Percentiles rank a stretch among this genome's conserved stretches.
Conservation (phyloP, 2,888 invertebrate genomes). For the Anaspis maculata region DNA sequence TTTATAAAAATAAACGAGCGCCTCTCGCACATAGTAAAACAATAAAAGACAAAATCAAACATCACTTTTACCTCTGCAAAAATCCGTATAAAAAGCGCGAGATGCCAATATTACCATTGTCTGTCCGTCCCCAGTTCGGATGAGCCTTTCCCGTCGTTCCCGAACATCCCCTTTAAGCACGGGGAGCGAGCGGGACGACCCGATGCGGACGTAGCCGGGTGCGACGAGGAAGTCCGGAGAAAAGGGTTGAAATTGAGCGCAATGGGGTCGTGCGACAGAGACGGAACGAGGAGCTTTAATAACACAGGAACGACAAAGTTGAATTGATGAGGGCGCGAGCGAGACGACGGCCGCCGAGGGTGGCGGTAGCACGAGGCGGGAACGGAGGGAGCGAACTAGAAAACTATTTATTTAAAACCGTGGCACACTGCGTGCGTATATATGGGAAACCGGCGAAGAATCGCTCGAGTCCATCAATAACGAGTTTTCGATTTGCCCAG, state of each 20-base stretch:
- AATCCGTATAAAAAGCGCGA: conserved; percentile 35
- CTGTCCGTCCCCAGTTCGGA: conserved; percentile 16
- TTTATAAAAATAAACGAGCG: conserved; percentile 11
- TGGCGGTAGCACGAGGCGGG: too few relatives aligned
- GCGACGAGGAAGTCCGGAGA: not conserved
- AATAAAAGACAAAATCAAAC: conserved; percentile 38
- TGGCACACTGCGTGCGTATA: too few relatives aligned
- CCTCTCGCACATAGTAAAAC: conserved; percentile 25
- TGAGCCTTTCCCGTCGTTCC: conserved; percentile 9
- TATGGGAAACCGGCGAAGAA: too few relatives aligned
- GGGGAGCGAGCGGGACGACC: conserved; percentile 5
- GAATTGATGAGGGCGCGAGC: not conserved
- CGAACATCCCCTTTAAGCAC: conserved; percentile 26
- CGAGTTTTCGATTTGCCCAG: too few relatives aligned
- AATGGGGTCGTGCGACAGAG: not conserved
- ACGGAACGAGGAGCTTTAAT: not conserved
- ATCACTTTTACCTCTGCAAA: conserved; percentile 38
- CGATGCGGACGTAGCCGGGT: not conserved
- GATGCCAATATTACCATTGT: conserved; percentile 33
- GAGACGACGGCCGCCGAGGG: too few relatives aligned
- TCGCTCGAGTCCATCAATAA: too few relatives aligned
- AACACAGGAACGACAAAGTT: not conserved
- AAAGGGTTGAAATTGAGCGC: conserved; percentile 1
- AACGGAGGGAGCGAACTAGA: too few relatives aligned
- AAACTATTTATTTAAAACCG: too few relatives aligned